Conservation (phyloP, 2,888 invertebrate genomes). For the Muschampia plurimacula region DNA sequence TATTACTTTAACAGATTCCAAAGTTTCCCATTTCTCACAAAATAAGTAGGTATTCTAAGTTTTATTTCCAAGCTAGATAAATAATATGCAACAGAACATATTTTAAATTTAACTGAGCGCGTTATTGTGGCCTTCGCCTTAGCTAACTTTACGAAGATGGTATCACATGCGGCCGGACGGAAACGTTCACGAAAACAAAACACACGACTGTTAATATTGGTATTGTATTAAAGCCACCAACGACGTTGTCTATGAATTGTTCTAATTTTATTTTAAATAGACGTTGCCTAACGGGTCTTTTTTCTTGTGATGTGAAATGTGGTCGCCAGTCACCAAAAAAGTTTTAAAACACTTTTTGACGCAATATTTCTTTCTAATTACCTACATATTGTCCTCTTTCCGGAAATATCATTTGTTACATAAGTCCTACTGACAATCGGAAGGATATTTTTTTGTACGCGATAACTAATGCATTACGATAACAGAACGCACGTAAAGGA, state of each 20-base stretch:
- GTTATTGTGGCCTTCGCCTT: constrained; percentile 24
- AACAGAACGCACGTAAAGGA: constrained; percentile 26
- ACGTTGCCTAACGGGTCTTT: not conserved
- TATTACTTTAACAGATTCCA: no score
- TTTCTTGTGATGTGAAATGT: not conserved
- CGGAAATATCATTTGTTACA: not conserved
- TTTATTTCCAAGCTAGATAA: not conserved
- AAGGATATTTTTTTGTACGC: constrained; percentile 25
- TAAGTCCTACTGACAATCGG: constrained; percentile 15
- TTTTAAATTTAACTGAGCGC: not conserved
- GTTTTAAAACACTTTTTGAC: not conserved
- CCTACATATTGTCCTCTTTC: constrained; percentile 1
- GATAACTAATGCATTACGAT: constrained; percentile 21
- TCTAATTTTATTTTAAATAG: constrained; percentile 23
- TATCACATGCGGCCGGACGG: constrained; percentile 64
- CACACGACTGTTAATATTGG: constrained; percentile 64
- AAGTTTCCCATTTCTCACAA: no score
- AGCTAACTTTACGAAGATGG: constrained; percentile 49
- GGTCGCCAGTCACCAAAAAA: not conserved
- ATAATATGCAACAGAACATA: not conserved
- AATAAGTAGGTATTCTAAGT: no score
- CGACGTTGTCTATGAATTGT: constrained; percentile 49
- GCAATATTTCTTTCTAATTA: not conserved
- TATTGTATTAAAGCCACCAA: constrained; percentile 61
- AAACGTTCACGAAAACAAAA: constrained; percentile 74